Percentiles rank a stretch among this genome's conserved stretches.
phyloP scores from a whole-genome alignment of 2,113 vertebrate species.

The Gorsachius goisagi region DNA sequence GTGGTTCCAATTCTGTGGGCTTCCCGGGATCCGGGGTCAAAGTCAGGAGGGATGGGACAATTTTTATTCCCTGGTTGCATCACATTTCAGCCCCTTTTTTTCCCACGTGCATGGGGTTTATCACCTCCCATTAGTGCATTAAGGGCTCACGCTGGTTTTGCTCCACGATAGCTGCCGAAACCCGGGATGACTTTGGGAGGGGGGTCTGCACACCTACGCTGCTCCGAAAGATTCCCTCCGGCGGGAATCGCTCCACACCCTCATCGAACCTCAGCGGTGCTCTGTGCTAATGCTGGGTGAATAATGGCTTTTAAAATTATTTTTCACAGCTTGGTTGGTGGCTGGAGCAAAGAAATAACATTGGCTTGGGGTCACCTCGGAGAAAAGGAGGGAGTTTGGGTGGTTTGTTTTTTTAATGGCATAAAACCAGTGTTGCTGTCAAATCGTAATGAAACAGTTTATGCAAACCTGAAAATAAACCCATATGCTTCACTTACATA shows the following conservation, averaged over 20 bases:
- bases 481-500: slow-evolving; percentile 25
- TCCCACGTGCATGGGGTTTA: accelerated
- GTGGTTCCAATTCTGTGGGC: not conserved
- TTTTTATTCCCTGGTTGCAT: not conserved
- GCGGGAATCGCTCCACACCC: accelerated
- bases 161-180: not conserved
- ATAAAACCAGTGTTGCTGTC: not conserved
- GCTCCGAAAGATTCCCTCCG: accelerated
- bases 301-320: not conserved
- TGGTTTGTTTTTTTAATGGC: not conserved
- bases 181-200: not conserved
- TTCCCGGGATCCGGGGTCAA: not conserved
- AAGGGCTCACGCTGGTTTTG: not conserved
- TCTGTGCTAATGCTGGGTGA: not conserved
- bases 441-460: slow-evolving; percentile 33
- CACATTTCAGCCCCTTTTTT: not conserved
- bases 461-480: slow-evolving; percentile 47
- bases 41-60: not conserved
- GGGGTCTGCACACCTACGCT: not conserved
- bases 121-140: accelerated
- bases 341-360: not conserved
- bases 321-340: not conserved
- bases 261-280: not conserved
- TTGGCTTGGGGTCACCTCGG: not conserved
- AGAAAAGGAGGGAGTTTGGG: not conserved